These are phyloP conservation scores for Aplocera efformata DNA, from an alignment of 2,888 invertebrate genomes.

Conservation along the genomic window DNA sequence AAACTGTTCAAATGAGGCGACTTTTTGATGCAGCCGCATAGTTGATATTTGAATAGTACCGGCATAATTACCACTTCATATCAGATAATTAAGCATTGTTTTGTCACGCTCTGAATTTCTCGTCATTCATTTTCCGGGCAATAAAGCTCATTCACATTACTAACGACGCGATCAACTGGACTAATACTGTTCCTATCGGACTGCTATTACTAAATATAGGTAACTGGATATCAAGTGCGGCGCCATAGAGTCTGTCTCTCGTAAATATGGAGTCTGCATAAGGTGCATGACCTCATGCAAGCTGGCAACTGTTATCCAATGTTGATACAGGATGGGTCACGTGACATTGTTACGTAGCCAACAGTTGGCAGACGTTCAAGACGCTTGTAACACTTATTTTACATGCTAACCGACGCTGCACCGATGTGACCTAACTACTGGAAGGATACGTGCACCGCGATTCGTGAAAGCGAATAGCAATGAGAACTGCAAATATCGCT, in stretches of 20 bases:
- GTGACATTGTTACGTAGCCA: slow-evolving; percentile 53
- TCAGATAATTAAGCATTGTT: slow-evolving; percentile 54
- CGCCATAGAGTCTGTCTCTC: slow-evolving; percentile 58
- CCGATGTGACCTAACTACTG: slow-evolving; percentile 56
- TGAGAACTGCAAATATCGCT: slow-evolving; percentile 28
- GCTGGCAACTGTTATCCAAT: slow-evolving; percentile 57
- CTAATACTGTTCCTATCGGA: slow-evolving; percentile 37
- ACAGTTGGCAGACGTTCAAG: slow-evolving; percentile 64
- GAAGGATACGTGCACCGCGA: slow-evolving; percentile 52
- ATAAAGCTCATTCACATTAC: slow-evolving; percentile 52
- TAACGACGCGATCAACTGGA: slow-evolving; percentile 40
- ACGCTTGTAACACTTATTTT: slow-evolving; percentile 57
- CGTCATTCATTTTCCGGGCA: slow-evolving; percentile 45
- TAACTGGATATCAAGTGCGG: slow-evolving; percentile 52
- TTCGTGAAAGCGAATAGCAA: slow-evolving; percentile 39
- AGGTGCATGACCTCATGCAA: slow-evolving; percentile 65
- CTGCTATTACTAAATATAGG: slow-evolving; percentile 56
- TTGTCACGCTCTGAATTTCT: slow-evolving; percentile 68
- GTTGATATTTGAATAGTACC: slow-evolving; percentile 22
- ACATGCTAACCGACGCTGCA: slow-evolving; percentile 55
- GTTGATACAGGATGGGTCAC: slow-evolving; percentile 59
- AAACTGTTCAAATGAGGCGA: no score
- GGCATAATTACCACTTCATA: slow-evolving; percentile 37
- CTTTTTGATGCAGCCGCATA: no score
- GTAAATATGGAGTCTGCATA: slow-evolving; percentile 47